Evolutionary conservation across 2,113 vertebrate species (phyloP), one percentile per base, ranked within the genome.

Genomic region (Oryzias celebensis): DNA sequence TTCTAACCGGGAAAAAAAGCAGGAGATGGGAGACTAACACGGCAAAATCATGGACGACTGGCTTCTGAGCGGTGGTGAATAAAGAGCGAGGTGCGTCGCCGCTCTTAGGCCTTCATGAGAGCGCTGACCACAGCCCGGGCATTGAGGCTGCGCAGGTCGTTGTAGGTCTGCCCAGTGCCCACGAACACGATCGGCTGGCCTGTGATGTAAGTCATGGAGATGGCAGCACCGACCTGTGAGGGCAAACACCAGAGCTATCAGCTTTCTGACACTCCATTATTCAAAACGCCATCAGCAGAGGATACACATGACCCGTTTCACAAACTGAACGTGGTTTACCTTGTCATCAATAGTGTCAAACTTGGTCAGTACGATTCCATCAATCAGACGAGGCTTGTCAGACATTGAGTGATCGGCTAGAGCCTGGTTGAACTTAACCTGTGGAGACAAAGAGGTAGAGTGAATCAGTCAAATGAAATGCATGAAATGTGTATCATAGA

Each of bases 291-390:
- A 6, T 4, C 2, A 3, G 7, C 26, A 5, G 20, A 20, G 20
- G 20, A 20, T 20, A 20, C 20, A 20, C 20, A 20, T 20, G 20
- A 20, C 20, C 20, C 1, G 20, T 20, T 20, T 20, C 20, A 20
- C 20, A 20, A 20, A 20, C 3, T 18, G 47, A 18, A 48, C 2
- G 45, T 1, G 45, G 17, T 5, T 24, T 88, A 99, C 97, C 96
- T 99, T 99, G 87, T 99, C 97, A n/a, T 99, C 97, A 0, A 99
- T 99, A 55, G 97, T 98, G 61, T 99, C 97, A 0, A 99, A 99
- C 85, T 99, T 99, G 51, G 97, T 99, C 86, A 99, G 97, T 64
- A 99, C 95, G 0, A 99, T 99, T 55, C 97, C 97, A 3, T 99
- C 97, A 0, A 99, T 99, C 70, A 99, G 96, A 52, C 94, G 94